These are phyloP conservation scores for Larimichthys crocea DNA, from an alignment of 2,113 vertebrate species.

Conservation along the genomic window DNA sequence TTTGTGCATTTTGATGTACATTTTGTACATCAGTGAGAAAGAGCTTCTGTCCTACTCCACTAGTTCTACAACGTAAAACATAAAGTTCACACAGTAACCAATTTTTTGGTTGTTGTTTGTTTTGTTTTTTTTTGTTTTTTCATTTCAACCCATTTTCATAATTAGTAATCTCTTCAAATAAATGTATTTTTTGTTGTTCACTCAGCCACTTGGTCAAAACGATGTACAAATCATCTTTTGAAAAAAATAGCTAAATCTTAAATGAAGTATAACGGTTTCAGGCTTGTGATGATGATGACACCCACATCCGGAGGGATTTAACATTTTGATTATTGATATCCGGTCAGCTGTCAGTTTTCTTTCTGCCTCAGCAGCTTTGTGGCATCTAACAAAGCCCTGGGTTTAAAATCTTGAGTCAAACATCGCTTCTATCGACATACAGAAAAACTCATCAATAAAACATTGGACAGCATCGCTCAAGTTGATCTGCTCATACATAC, in stretches of 20 bases:
- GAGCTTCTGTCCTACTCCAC: too few relatives aligned
- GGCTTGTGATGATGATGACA: not conserved
- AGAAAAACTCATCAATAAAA: conserved; percentile 14
- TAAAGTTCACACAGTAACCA: too few relatives aligned
- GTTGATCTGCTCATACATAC: not conserved
- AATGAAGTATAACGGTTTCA: not conserved
- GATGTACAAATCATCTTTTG: not conserved
- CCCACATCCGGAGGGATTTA: not conserved
- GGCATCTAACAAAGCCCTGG: conserved; percentile 29
- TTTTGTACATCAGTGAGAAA: too few relatives aligned
- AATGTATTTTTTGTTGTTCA: too few relatives aligned
- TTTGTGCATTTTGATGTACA: too few relatives aligned
- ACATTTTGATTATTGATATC: conserved; percentile 30
- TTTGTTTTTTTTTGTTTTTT: too few relatives aligned
- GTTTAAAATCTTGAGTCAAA: conserved; percentile 34
- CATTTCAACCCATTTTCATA: too few relatives aligned
- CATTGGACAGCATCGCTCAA: not conserved
- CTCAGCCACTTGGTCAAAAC: not conserved
- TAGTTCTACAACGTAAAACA: too few relatives aligned
- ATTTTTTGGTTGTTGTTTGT: too few relatives aligned
- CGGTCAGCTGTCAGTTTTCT: conserved; percentile 6
- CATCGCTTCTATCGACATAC: conserved; percentile 35
- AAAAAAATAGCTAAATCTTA: not conserved
- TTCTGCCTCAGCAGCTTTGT: conserved; percentile 45
- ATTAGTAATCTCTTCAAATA: too few relatives aligned